Evolutionary conservation across 2,888 invertebrate species (phyloP).

Genomic region (Liposcelis brunnea): DNA sequence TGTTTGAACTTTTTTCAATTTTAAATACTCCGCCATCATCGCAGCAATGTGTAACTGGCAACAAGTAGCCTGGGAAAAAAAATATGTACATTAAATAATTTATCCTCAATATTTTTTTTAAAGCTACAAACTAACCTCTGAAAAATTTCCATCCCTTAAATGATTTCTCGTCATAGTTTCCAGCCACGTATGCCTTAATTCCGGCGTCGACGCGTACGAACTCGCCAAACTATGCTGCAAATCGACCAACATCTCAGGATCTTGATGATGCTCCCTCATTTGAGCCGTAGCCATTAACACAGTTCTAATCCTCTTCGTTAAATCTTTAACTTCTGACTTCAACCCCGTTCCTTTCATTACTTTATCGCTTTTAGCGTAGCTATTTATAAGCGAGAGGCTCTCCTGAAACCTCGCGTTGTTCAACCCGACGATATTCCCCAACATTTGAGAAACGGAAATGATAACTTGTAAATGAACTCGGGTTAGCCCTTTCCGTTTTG

Average conservation of each 20-base stretch:
- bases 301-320: constrained; percentile 82
- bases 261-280: constrained; percentile 75
- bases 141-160: constrained; percentile 61
- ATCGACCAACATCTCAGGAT: constrained; percentile 82
- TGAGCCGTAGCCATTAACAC: constrained; percentile 90
- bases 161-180: constrained; percentile 84
- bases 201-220: constrained; percentile 86
- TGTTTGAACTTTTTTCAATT: constrained; percentile 48
- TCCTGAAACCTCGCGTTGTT: constrained; percentile 92
- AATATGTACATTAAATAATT: too few relatives aligned
- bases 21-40: constrained; percentile 83
- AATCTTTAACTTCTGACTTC: constrained; percentile 78
- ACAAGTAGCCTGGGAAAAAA: constrained; percentile 58
- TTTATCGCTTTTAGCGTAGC: constrained; percentile 82
- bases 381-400: constrained; percentile 79
- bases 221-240: constrained; percentile 82
- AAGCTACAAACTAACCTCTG: constrained; percentile 47
- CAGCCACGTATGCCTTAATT: constrained; percentile 88
- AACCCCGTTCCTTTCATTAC: constrained; percentile 86
- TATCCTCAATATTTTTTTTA: too few relatives aligned
- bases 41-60: constrained; percentile 91
- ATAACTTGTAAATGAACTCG: constrained; percentile 87
- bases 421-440: constrained; percentile 75
- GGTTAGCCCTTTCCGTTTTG: constrained; percentile 63
- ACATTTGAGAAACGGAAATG: constrained; percentile 85